Percentiles rank a stretch among this genome's conserved stretches.
Evolutionary conservation across 2,888 invertebrate genomes (phyloP).

Genomic region (Teleogryllus oceanicus): DNA sequence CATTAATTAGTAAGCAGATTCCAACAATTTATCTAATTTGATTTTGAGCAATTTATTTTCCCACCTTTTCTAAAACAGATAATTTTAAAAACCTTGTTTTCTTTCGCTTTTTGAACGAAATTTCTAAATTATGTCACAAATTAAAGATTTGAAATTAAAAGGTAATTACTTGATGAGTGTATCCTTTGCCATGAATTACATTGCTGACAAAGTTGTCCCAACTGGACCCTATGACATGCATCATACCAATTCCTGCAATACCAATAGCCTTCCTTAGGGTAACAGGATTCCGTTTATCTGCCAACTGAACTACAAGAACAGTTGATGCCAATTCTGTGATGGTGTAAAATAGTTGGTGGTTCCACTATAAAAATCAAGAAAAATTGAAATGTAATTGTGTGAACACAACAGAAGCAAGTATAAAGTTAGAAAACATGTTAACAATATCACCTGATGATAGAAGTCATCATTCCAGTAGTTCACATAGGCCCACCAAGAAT

Average conservation of each 20-base stretch:
- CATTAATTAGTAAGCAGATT: no score
- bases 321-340: slow-evolving; percentile 62
- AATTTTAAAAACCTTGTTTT: neutral
- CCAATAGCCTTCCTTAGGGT: slow-evolving; percentile 56
- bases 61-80: neutral
- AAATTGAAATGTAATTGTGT: neutral
- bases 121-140: neutral
- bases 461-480: slow-evolving; percentile 71
- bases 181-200: slow-evolving; percentile 61
- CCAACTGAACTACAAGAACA: slow-evolving; percentile 55
- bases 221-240: slow-evolving; percentile 61
- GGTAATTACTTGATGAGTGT: slow-evolving; percentile 59
- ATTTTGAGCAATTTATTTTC: neutral
- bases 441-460: slow-evolving; percentile 46
- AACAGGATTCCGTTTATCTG: slow-evolving; percentile 53
- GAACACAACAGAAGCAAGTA: no score
- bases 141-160: neutral
- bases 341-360: slow-evolving; percentile 64
- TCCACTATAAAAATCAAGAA: slow-evolving; percentile 56
- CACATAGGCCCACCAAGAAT: slow-evolving; percentile 67
- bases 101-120: neutral
- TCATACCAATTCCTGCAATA: slow-evolving; percentile 57
- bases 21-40: no score
- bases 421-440: no score
- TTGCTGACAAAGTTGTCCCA: slow-evolving; percentile 64